Evolutionary conservation across 2,113 vertebrate species (phyloP), one percentile per base, ranked within the genome.

Genomic region (Paratilapia polleni): DNA sequence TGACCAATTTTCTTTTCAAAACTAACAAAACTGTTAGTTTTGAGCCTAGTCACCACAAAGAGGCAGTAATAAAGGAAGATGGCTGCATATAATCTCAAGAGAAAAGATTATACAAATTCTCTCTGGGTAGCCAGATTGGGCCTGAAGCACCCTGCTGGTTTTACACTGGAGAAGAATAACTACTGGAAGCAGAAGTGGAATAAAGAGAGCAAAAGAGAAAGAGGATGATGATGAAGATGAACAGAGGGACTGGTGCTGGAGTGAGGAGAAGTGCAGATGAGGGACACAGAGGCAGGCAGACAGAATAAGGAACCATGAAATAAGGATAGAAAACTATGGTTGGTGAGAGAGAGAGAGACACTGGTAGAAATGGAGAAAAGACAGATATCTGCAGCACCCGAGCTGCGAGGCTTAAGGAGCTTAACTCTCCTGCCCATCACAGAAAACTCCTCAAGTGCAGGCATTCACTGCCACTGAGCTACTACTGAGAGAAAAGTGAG

Each of bases 401-500:
- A 91, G 91, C 92, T 94, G 91, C 31, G 70, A 86, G 70, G 85
- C 92, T 94, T 94, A 94, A 92, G 85, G 86, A 93, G 94, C 93
- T 95, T 92, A 94, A 89, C 82, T 76, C 78, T 80, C 75, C 91
- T 87, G 89, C 89, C 91, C 85, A 80, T 89, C 91, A 92, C 78
- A 92, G 74, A 86, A 84, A 84, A 89, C 75, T 90, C 86, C 77
- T 94, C 88, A 90, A 93, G 92, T 90, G 88, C 87, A 88, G 88
- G 78, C 90, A 86, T 90, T 90, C 84, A 82, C 84, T n/a, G 73
- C 86, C 14, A 61, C 84, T 87, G 87, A 93, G 76, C 87, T n/a
- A 58, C 84, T 77, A 79, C 86, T 79, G 81, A 87, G 84, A 81
- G 81, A 78, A 84, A 85, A 88, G 82, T 80, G 80, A 88, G 80